Conservation (phyloP, 2,797 vertebrate species). For the Enteromius unitaeniatus region DNA sequence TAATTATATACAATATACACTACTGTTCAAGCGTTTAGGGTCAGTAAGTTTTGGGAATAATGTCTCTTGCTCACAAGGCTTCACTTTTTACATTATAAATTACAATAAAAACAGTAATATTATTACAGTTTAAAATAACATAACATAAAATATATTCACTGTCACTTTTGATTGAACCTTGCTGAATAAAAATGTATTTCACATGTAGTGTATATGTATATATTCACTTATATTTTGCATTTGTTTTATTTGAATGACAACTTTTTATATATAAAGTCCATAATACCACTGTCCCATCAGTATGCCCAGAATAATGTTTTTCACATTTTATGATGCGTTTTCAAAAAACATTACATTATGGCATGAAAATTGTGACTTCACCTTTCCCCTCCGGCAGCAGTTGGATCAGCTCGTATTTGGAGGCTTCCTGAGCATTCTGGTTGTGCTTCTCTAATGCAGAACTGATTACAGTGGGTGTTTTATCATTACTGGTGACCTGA, state of each 20-base stretch:
- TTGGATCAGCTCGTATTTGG: constrained; percentile 87
- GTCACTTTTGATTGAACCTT: neutral
- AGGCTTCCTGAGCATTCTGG: constrained; percentile 79
- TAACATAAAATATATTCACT: neutral
- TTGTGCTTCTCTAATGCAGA: constrained; percentile 91
- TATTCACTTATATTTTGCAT: neutral
- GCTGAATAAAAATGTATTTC: neutral
- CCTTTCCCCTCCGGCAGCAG: constrained; percentile 89
- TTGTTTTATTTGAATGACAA: neutral
- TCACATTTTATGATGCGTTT: neutral
- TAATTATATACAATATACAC: neutral
- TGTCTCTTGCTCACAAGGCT: neutral
- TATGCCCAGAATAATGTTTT: neutral
- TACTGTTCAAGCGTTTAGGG: neutral
- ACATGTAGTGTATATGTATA: neutral
- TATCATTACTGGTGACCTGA: constrained; percentile 93
- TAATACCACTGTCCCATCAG: neutral
- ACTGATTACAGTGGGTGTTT: constrained; percentile 87
- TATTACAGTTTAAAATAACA: neutral
- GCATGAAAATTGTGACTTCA: constrained; percentile 59
- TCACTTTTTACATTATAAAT: neutral
- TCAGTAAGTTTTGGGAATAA: neutral
- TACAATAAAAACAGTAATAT: neutral
- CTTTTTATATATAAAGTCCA: neutral
- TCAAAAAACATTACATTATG: neutral